A percentile compares a stretch with the other conserved stretches of the same genome.
phyloP scores from a whole-genome alignment of 2,113 vertebrate species.

The Lophotis ruficrista region DNA sequence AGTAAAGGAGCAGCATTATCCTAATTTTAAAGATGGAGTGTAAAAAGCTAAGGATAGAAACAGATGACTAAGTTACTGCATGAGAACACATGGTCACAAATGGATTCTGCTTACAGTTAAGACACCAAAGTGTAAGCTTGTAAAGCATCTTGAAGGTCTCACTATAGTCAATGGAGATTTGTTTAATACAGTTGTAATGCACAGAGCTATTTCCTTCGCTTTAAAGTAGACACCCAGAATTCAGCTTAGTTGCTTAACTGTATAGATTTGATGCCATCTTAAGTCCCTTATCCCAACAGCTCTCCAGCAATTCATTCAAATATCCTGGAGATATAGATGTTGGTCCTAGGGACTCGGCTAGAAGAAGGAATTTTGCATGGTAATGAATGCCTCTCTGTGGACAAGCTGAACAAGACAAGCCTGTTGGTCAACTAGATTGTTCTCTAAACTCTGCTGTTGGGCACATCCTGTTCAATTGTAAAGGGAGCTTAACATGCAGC shows the following conservation, averaged over 20 bases:
- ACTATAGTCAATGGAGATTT: not conserved
- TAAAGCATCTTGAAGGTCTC: not conserved
- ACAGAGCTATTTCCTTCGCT: not conserved
- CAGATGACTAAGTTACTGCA: not conserved
- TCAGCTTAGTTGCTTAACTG: not conserved
- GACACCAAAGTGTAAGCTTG: not conserved
- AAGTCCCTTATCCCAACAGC: not conserved
- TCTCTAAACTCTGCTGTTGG: not conserved
- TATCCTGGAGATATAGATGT: not conserved
- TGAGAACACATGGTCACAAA: not conserved
- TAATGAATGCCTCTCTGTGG: no score
- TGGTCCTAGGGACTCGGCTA: not conserved
- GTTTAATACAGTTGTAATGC: not conserved
- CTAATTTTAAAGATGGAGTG: not conserved
- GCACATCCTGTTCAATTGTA: not conserved
- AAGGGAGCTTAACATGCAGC: not conserved
- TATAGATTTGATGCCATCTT: not conserved
- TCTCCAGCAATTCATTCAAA: not conserved
- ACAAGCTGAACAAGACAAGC: not conserved
- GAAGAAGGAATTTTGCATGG: not conserved
- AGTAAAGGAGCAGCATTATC: not conserved
- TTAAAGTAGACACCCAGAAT: not conserved
- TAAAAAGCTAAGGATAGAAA: not conserved
- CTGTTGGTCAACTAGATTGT: not conserved
- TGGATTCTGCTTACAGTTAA: not conserved